Conservation (phyloP, 2,113 vertebrate species). For the Sisor rabdophorus region DNA sequence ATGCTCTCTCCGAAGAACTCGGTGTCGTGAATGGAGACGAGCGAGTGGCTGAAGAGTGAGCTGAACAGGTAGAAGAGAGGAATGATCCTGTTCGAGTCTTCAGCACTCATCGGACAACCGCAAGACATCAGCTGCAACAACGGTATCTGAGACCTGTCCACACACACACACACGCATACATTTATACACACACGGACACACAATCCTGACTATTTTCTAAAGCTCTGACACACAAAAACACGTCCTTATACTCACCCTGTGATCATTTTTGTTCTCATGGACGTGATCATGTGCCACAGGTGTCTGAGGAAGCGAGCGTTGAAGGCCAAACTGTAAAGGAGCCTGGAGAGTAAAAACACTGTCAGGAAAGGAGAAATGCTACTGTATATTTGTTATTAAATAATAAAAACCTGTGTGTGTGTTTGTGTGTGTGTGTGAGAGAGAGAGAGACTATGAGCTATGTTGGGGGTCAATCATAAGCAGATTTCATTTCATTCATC, state of each 20-base stretch:
- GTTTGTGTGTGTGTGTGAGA: no score
- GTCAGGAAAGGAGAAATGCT: no score
- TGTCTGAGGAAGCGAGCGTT: constrained; percentile 94
- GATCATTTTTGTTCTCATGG: constrained; percentile 98
- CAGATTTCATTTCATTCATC: no score
- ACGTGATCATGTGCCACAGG: constrained; percentile 93
- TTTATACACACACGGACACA: neutral
- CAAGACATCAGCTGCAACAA: constrained; percentile 92
- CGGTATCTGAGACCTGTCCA: constrained; percentile 85
- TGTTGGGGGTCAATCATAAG: no score
- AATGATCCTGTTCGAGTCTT: constrained; percentile 93
- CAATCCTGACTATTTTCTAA: no score
- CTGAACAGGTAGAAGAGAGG: constrained; percentile 98
- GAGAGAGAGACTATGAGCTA: no score
- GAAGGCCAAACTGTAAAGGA: constrained; percentile 97
- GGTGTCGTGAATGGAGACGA: constrained; percentile 96
- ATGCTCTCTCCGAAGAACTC: constrained; percentile 93
- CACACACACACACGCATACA: neutral
- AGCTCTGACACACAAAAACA: neutral
- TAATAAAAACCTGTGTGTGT: no score
- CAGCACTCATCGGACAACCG: constrained; percentile 92
- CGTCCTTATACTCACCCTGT: constrained; percentile 77
- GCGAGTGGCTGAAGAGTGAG: constrained; percentile 95
- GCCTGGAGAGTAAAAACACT: constrained; percentile 69
- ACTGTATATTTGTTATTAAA: no score